Evolutionary conservation across 2,113 vertebrate genomes (phyloP).

Genomic region (Neomonachus schauinslandi): DNA sequence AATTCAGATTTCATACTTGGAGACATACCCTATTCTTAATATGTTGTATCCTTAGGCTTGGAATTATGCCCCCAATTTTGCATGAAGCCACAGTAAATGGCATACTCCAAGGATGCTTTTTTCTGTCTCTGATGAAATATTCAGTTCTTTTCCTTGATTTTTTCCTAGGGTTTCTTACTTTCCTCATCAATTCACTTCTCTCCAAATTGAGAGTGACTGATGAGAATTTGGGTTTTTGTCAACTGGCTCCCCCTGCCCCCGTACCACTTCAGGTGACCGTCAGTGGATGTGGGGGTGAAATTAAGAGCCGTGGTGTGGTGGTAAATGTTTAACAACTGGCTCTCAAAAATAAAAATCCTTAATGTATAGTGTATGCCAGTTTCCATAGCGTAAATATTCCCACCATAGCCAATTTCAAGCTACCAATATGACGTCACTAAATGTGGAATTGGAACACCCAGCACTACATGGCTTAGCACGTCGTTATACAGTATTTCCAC

Average conservation of each 20-base stretch:
- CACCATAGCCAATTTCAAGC: background rate
- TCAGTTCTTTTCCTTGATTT: background rate
- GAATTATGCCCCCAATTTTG: background rate
- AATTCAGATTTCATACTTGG: conserved; percentile 31
- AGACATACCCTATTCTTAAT: background rate
- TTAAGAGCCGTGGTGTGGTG: background rate
- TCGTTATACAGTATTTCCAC: background rate
- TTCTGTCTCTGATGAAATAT: conserved; percentile 3
- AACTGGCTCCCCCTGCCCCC: background rate
- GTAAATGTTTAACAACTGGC: background rate
- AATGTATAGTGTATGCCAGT: background rate
- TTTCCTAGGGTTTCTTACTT: conserved; percentile 18
- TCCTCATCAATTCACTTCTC: conserved; percentile 4
- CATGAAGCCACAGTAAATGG: background rate
- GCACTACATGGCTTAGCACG: background rate
- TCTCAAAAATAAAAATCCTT: conserved; percentile 36
- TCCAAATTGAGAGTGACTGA: background rate
- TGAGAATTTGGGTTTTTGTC: background rate
- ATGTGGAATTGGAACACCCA: background rate
- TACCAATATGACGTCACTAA: background rate
- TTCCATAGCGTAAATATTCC: background rate
- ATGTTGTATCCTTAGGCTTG: background rate
- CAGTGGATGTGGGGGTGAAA: background rate
- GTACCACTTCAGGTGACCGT: background rate
- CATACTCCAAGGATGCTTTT: background rate